Evolutionary conservation across 2,797 vertebrate species (phyloP), one percentile per base, ranked within the genome.

Genomic region (Spea hammondii): DNA sequence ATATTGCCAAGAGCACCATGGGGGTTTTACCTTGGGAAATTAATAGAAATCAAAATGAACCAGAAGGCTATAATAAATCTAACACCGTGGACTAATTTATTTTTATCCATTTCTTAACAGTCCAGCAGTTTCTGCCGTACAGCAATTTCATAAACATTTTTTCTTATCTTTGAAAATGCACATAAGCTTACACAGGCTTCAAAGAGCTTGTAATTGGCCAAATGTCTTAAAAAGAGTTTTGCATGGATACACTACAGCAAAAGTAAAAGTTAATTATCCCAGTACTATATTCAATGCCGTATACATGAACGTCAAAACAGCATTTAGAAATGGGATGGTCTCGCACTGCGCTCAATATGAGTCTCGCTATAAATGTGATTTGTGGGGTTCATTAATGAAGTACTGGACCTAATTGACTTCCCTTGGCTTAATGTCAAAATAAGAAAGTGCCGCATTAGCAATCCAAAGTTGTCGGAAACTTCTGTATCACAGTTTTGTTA

Each of bases 241-340:
- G 88, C 88, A 89, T 89, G 88, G 86, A 86, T 89, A 90, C 88
- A 86, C 87, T 76, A 77, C 70, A 85, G 82, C 85, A 86, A 78
- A 85, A 91, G 86, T 92, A 87, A 91, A 92, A 91, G 89, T 91
- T 90, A 91, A 92, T 92, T 89, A 88, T 85, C 88, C 87, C 77
- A 83, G 76, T 72, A 86, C 85, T 88, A 85, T 87, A 86, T 86
- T 81, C 78, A 83, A 76, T 80, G 77, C 82, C 77, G 70, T 86
- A 85, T 84, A 84, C 85, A 84, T 88, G 85, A 70, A 83, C 89
- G 84, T 91, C 89, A 89, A 87, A 86, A 88, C 79, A 88, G 83
- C 85, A 84, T 91, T 88, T 90, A 78, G 80, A 86, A 91, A 86
- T 85, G 79, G 85, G 79, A 84, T 76, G 83, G 86, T 85, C 82